phyloP scores from a whole-genome alignment of 2,113 vertebrate species.

The Brachirus orientalis region DNA sequence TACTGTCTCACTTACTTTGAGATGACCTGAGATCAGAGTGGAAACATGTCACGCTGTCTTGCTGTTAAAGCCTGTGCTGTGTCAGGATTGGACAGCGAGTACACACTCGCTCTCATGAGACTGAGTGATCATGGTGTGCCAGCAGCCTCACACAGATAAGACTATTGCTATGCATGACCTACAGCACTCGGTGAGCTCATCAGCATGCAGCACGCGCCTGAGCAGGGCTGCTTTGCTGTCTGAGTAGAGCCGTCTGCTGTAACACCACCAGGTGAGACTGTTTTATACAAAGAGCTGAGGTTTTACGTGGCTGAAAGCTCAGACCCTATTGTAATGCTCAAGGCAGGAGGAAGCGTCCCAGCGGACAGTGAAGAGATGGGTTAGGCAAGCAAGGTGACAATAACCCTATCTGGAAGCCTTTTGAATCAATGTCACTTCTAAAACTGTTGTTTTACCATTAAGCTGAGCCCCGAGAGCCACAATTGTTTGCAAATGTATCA shows the following conservation, averaged over 20 bases:
- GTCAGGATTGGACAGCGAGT: constrained; percentile 7
- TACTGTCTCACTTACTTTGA: constrained; percentile 19
- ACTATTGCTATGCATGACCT: constrained; percentile 46
- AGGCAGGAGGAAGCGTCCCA: constrained; percentile 24
- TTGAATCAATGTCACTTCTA: constrained; percentile 19
- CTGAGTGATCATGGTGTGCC: constrained; percentile 31
- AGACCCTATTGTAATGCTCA: too few species aligned
- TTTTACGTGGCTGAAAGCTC: constrained; percentile 30
- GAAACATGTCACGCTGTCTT: constrained; percentile 2
- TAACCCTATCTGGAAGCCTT: constrained; percentile 15
- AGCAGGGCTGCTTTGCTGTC: constrained; percentile 46
- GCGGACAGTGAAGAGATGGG: constrained; percentile 11
- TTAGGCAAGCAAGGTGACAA: not conserved
- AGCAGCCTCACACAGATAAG: constrained; percentile 45
- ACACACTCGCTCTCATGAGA: constrained; percentile 11
- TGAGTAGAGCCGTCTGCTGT: constrained; percentile 53
- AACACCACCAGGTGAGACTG: constrained; percentile 35
- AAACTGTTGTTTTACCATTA: constrained; percentile 22
- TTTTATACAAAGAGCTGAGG: constrained; percentile 20
- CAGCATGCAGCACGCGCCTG: constrained; percentile 68
- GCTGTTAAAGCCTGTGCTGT: constrained; percentile 11
- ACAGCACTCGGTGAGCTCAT: constrained; percentile 56
- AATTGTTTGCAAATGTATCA: too few species aligned
- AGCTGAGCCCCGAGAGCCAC: not conserved
- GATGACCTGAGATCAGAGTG: not conserved